These are phyloP conservation scores for Neopipo cinnamomea DNA, from an alignment of 2,113 vertebrate species.

Conservation along the genomic window DNA sequence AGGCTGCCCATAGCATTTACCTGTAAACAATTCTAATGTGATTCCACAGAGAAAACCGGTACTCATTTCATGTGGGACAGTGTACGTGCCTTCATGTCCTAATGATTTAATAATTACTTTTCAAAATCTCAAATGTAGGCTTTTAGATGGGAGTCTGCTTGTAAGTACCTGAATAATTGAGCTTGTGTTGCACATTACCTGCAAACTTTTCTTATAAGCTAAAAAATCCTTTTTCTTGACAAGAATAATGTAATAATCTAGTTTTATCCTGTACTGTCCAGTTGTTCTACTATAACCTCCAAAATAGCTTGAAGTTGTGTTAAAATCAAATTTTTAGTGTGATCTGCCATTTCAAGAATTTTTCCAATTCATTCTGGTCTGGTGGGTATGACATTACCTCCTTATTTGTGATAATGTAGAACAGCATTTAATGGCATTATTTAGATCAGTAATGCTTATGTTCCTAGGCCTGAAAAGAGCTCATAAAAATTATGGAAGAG, in stretches of 20 bases:
- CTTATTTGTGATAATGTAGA: not conserved
- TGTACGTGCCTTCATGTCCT: not conserved
- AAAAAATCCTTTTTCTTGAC: not conserved
- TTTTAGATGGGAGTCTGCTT: not conserved
- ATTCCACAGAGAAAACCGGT: not conserved
- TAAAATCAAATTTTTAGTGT: constrained; percentile 12
- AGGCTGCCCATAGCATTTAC: not conserved
- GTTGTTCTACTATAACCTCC: not conserved
- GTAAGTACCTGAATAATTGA: not conserved
- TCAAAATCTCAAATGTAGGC: not conserved
- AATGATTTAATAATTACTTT: constrained; percentile 37
- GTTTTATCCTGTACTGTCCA: not conserved
- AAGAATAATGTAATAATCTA: not conserved
- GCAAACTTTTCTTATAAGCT: not conserved
- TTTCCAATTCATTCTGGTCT: not conserved
- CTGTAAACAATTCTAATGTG: not conserved
- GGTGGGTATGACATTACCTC: not conserved
- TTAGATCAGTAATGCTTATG: not conserved
- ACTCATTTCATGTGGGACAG: not conserved
- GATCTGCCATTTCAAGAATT: constrained; percentile 27
- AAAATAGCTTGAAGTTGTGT: not conserved
- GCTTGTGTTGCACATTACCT: not conserved
- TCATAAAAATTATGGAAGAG: not conserved
- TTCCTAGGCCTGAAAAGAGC: not conserved
- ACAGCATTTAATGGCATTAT: constrained; percentile 25